Evolutionary conservation across 2,888 invertebrate genomes (phyloP), one percentile per base, ranked within the genome.

Genomic region (Hyposoter didymator): DNA sequence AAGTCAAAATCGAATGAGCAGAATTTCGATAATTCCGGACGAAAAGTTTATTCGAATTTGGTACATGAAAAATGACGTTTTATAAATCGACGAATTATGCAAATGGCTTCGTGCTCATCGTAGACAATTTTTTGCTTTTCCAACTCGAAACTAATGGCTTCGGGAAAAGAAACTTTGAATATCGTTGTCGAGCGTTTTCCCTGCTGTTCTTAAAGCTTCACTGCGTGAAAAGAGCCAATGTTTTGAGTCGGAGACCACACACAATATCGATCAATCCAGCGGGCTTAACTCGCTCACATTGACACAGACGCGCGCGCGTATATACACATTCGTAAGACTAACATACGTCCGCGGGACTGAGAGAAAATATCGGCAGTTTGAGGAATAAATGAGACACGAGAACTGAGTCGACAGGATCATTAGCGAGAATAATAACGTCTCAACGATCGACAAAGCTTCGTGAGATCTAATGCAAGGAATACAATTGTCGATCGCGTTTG

Each of bases 261-360:
- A 52, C 62, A 1, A 45, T 81, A 85, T 85, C 85, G 85, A 85
- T 85, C 79, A 83, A 80, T 85, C 52, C 79, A 67, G n/a, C 78
- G 52, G 67, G 67, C 74, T 47, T 28, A 19, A 12, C 19, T 66
- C 66, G 47, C 47, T 47, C 47, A 28, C 17, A 69, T n/a, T 28
- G 5, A 17, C 22, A 17, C 8, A 22, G 22, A 43, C 6, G 17
- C 47, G 22, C 6, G 17, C 47, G 22, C n/a, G 10, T 28, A 17
- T 28, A 28, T 14, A 14, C 19, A 28, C 22, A 69, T 45, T 69
- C 19, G 17, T 49, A 1, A n/a, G 17, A 7, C 43, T 8, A 47
- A 22, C 17, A n/a, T 74, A 19, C 39, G 35, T 19, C 17, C 52
- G 43, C n/a, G 28, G 8, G 32, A 75, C 28, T 19, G 10, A 45